These are phyloP conservation scores for Corella eumyota DNA, from an alignment of 23 tunicate species.

Conservation along the genomic window DNA sequence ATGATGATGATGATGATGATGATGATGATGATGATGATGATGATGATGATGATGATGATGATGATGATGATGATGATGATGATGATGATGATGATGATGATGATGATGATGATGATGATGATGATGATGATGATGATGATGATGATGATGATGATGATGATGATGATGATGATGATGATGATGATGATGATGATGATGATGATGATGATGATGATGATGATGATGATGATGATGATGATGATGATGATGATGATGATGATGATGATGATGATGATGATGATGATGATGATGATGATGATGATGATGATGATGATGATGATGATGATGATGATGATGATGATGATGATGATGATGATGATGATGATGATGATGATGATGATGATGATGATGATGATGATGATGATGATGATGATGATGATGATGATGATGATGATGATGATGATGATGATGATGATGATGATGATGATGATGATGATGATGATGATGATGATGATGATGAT, in stretches of 20 bases:
- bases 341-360: too few relatives aligned
- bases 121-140: not conserved
- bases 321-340: too few relatives aligned
- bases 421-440: too few relatives aligned
- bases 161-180: slow-evolving; percentile 6
- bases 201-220: slow-evolving; percentile 1
- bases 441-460: too few relatives aligned
- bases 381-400: too few relatives aligned
- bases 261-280: not conserved
- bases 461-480: too few relatives aligned
- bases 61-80: slow-evolving; percentile 2
- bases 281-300: too few relatives aligned
- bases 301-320: too few relatives aligned
- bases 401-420: too few relatives aligned
- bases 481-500: too few relatives aligned
- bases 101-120: not conserved
- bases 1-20: slow-evolving; percentile 7
- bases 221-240: slow-evolving; percentile 6
- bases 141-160: slow-evolving; percentile 4
- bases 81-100: slow-evolving; percentile 7
- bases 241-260: slow-evolving; percentile 5
- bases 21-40: slow-evolving; percentile 1
- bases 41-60: not conserved
- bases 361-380: too few relatives aligned
- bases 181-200: not conserved